Evolutionary conservation across 2,797 vertebrate species (phyloP).

Genomic region (Acanthopagrus latus): DNA sequence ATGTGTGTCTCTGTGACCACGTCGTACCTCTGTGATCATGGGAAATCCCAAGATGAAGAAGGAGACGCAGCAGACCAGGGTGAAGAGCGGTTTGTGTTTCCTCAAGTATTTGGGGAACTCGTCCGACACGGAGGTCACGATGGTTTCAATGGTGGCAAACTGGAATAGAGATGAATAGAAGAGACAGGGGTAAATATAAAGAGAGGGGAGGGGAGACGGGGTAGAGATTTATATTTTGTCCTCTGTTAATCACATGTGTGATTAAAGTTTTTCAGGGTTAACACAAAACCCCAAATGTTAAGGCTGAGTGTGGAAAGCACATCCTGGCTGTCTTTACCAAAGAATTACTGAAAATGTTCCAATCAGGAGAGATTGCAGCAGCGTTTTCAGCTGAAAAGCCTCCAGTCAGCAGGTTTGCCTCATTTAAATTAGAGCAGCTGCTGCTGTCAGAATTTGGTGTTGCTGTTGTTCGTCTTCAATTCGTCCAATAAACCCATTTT

Average conservation of each 20-base stretch:
- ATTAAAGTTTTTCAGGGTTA: background rate
- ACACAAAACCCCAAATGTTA: background rate
- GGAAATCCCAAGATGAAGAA: constrained; percentile 98
- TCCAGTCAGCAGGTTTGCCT: constrained; percentile 46
- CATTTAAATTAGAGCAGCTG: constrained; percentile 33
- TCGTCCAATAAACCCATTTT: constrained; percentile 32
- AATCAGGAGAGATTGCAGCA: constrained; percentile 18
- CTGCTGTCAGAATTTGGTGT: constrained; percentile 21
- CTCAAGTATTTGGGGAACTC: constrained; percentile 97
- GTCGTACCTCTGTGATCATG: constrained; percentile 97
- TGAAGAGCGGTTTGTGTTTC: constrained; percentile 95
- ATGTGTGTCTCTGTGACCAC: background rate
- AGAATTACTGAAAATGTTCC: constrained; percentile 18
- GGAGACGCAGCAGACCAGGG: constrained; percentile 90
- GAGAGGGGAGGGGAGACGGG: background rate
- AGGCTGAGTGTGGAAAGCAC: background rate
- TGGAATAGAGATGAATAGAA: constrained; percentile 57
- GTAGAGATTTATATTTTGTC: background rate
- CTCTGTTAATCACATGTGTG: background rate
- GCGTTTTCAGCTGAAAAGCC: constrained; percentile 5
- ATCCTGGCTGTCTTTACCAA: background rate
- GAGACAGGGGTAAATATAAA: background rate
- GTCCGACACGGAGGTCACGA: constrained; percentile 96
- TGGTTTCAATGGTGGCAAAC: constrained; percentile 99
- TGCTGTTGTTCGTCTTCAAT: constrained; percentile 15